These are phyloP conservation scores for Diplolepis rosae DNA, from an alignment of 2,888 invertebrate genomes.

Conservation along the genomic window DNA sequence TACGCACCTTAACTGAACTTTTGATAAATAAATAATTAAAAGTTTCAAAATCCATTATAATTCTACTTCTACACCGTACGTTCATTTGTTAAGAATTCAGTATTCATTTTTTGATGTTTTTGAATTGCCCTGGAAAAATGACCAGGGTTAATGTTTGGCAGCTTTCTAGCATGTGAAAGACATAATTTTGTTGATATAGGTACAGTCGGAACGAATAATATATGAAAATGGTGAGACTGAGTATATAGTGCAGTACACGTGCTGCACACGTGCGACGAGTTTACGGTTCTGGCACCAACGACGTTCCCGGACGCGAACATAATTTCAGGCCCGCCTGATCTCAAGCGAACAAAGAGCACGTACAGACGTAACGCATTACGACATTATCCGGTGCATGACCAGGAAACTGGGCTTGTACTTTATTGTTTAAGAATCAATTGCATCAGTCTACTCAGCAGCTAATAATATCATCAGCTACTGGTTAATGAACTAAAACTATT, in stretches of 20 bases:
- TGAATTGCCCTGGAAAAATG: background rate
- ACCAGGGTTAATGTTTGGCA: background rate
- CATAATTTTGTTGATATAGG: conserved; percentile 10
- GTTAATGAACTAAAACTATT: background rate
- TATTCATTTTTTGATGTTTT: too few species aligned
- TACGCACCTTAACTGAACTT: too few species aligned
- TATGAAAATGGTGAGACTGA: too few species aligned
- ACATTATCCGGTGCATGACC: conserved; percentile 49
- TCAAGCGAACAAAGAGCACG: conserved; percentile 58
- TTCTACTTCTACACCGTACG: too few species aligned
- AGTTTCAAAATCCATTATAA: too few species aligned
- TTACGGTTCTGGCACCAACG: conserved; percentile 28
- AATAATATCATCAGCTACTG: background rate
- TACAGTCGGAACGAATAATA: too few species aligned
- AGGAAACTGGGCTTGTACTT: conserved; percentile 34
- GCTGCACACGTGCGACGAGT: conserved; percentile 40
- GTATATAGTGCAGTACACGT: conserved; percentile 27
- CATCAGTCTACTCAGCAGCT: background rate
- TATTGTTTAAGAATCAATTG: conserved; percentile 38
- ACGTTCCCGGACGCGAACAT: conserved; percentile 52
- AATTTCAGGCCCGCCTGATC: conserved; percentile 49
- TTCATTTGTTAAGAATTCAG: too few species aligned
- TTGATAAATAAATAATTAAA: too few species aligned
- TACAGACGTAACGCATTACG: conserved; percentile 56
- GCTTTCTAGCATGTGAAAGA: conserved; percentile 2